Conservation (phyloP, 2,797 vertebrate species). For the Triplophysa bombifrons region DNA sequence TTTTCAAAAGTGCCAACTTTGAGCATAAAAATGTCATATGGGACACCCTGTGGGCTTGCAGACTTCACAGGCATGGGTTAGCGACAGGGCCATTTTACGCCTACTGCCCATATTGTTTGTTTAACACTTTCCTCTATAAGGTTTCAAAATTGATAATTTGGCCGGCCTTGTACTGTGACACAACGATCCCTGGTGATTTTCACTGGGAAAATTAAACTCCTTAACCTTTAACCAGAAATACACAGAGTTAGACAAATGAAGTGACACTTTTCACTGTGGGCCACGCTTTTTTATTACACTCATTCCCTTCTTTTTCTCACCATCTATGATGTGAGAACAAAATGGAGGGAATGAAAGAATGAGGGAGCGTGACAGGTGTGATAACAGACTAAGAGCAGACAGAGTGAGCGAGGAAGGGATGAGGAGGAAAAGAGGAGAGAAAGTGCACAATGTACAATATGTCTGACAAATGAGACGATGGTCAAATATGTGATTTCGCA, state of each 20-base stretch:
- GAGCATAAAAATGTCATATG: not conserved
- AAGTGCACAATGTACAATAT: not conserved
- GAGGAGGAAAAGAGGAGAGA: not conserved
- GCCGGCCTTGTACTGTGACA: not conserved
- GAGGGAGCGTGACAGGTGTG: conserved; percentile 11
- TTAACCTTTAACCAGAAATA: conserved; percentile 21
- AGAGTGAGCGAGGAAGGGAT: conserved; percentile 1
- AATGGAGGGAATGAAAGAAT: not conserved
- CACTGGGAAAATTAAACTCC: conserved; percentile 16
- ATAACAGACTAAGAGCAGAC: conserved; percentile 1
- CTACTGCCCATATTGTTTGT: conserved; percentile 1
- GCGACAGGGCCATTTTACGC: not conserved
- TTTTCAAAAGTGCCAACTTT: too few relatives aligned
- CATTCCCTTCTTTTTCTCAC: not conserved
- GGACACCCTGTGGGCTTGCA: not conserved
- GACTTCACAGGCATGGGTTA: not conserved
- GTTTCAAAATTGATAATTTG: not conserved
- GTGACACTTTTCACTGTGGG: not conserved
- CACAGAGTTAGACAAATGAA: conserved; percentile 30
- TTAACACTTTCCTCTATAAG: not conserved
- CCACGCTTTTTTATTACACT: not conserved
- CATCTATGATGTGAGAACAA: not conserved
- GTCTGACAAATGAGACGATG: conserved; percentile 25
- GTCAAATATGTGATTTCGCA: conserved; percentile 37
- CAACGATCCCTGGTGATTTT: not conserved